A percentile compares a stretch with the other conserved stretches of the same genome.
Evolutionary conservation across 1,140 invertebrate genomes (phyloP).

Genomic region (Camponotus vicinus): DNA sequence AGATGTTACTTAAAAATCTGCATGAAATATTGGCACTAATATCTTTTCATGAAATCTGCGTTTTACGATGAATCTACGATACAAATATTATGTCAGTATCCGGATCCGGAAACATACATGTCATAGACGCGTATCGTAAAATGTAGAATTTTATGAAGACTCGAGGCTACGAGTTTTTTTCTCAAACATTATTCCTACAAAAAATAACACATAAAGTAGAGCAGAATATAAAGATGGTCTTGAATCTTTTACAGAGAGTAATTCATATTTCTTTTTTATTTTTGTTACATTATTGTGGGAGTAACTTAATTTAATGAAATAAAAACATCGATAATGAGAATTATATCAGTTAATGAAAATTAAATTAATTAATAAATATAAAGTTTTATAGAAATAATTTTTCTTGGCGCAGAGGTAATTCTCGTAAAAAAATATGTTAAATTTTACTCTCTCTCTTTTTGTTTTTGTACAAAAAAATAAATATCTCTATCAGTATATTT

Average conservation of each 20-base stretch:
- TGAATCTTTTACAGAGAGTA: slow-evolving; percentile 16
- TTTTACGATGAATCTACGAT: not conserved
- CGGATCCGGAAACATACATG: not conserved
- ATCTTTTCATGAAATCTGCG: not conserved
- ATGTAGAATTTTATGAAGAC: not conserved
- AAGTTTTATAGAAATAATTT: not conserved
- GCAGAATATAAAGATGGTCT: not conserved
- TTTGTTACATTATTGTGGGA: not conserved
- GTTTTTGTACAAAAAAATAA: not conserved
- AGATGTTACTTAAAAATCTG: not conserved
- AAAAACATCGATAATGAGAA: not conserved
- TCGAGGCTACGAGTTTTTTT: not conserved
- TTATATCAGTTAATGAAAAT: slow-evolving; percentile 4
- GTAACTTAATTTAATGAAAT: slow-evolving; percentile 12
- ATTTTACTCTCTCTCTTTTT: not conserved
- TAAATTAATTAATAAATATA: slow-evolving; percentile 18
- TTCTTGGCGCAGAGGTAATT: slow-evolving; percentile 2
- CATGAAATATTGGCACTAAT: not conserved
- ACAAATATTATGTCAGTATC: not conserved
- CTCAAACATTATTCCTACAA: slow-evolving; percentile 11
- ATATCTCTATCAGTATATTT: not conserved
- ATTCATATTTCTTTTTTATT: not conserved
- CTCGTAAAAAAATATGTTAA: not conserved
- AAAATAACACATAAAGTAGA: not conserved
- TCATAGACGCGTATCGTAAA: not conserved